A percentile compares a stretch with the other conserved stretches of the same genome.
Evolutionary conservation across 2,888 invertebrate species (phyloP).

Genomic region (Acleris laterana): DNA sequence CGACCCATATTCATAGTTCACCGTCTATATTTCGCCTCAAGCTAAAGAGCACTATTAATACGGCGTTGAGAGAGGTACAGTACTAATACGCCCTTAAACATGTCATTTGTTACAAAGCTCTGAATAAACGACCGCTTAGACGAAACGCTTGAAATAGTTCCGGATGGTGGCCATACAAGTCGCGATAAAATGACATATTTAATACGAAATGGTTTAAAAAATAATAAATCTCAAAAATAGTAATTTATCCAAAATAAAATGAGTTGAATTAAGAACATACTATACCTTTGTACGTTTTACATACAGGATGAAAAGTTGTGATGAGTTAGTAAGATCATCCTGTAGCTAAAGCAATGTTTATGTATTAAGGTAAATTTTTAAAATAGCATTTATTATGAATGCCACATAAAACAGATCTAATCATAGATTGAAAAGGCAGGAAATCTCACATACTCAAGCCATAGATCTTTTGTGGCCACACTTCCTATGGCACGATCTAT

Average conservation of each 20-base stretch:
- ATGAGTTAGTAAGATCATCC: no score
- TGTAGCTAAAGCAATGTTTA: no score
- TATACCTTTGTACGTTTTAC: no score
- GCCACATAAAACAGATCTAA: slow-evolving; percentile 13
- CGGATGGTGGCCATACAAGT: slow-evolving; percentile 23
- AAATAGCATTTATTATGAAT: no score
- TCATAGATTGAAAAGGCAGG: slow-evolving; percentile 21
- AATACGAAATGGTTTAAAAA: neutral
- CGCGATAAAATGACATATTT: slow-evolving; percentile 8
- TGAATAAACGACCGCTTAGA: slow-evolving; percentile 33
- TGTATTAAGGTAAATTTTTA: no score
- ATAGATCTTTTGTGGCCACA: slow-evolving; percentile 26
- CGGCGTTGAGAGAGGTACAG: slow-evolving; percentile 58
- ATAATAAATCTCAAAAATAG: neutral
- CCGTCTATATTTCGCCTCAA: neutral
- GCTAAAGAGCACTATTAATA: slow-evolving; percentile 22
- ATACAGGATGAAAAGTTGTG: no score
- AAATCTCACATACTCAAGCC: slow-evolving; percentile 20
- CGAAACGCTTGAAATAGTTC: slow-evolving; percentile 18
- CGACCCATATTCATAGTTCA: slow-evolving; percentile 3
- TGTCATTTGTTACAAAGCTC: slow-evolving; percentile 61
- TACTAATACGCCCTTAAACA: slow-evolving; percentile 82
- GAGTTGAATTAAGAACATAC: no score
- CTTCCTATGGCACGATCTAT: slow-evolving; percentile 24
- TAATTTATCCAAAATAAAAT: no score